Evolutionary conservation across 2,113 vertebrate genomes (phyloP), one percentile per base, ranked within the genome.

Genomic region (Callipepla squamata): DNA sequence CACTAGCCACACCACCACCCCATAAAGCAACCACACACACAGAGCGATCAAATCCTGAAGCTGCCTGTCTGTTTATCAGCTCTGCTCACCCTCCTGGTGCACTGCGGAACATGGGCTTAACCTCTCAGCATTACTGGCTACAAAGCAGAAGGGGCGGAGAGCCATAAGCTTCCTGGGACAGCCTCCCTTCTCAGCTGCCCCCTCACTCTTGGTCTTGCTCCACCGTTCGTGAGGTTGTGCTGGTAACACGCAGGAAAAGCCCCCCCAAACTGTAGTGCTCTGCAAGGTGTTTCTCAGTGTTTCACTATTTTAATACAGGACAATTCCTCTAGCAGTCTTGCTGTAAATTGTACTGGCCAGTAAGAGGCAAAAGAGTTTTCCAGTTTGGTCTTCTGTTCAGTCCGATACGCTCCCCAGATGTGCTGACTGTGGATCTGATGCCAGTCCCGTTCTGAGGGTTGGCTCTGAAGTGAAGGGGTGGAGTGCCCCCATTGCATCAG

Each of bases 1-100:
- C 3, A 51, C 57, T 72, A 30, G 83, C 51, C 48, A 17, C 3
- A 17, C 65, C 53, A 26, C 48, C 14, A 80, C 26, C 68, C 47
- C 0, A 0, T 72, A 47, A 44, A 15, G 79, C 0, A 0, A 19
- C 36, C 0, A 3, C 73, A 85, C 70, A 51, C 68, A 72, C 82
- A 32, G 63, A 80, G 36, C 0, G 75, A 95, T 96, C 85, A 61
- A 92, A 91, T 89, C 7, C 1, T 8, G 11, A 47, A 36, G 40
- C 82, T 85, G 72, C 77, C 34, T 85, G 47, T 15, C 38, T 0
- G 0, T 40, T 89, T 80, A 88, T 38, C 16, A 1, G 76, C n/a
- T 0, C 1, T 40, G 59, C 50, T 66, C 6, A 0, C 23, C 6
- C 55, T 77, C 48, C 93, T 94, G 94, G 89, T 34, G 0, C 0